Conservation (phyloP, 2,888 invertebrate genomes). For the Trilocha varians region DNA sequence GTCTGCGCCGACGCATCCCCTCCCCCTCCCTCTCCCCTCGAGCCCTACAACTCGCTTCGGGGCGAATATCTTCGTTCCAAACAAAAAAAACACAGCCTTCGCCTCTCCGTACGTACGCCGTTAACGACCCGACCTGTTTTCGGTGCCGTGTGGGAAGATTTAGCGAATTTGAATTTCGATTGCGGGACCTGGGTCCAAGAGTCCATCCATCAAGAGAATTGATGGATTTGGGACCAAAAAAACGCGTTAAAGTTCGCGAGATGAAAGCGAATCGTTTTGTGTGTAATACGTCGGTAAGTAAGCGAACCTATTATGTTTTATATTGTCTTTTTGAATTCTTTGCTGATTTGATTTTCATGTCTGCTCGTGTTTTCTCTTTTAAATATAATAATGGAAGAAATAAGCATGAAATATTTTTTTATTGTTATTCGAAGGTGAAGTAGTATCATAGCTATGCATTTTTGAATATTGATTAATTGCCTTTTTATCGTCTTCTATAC, state of each 20-base stretch:
- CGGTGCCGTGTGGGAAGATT: conserved; percentile 68
- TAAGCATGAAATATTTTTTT: too few species aligned
- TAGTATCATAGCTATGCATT: too few species aligned
- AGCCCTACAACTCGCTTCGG: conserved; percentile 26
- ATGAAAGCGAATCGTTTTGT: conserved; percentile 61
- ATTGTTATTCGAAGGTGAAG: too few species aligned
- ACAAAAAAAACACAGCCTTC: conserved; percentile 53
- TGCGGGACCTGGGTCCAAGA: conserved; percentile 46
- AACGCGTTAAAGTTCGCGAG: conserved; percentile 49
- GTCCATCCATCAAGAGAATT: conserved; percentile 70
- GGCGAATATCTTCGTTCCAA: conserved; percentile 64
- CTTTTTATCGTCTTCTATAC: too few species aligned
- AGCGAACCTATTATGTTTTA: conserved; percentile 47
- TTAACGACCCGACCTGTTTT: conserved; percentile 68
- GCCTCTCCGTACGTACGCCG: conserved; percentile 41
- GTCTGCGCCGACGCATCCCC: conserved; percentile 55
- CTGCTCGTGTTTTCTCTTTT: neutral
- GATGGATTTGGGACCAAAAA: conserved; percentile 70
- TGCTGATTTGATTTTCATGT: neutral
- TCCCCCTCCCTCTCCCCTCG: conserved; percentile 15
- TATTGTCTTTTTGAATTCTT: neutral
- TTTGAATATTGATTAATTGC: too few species aligned
- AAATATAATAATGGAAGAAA: too few species aligned
- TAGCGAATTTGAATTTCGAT: conserved; percentile 73
- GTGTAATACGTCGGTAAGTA: conserved; percentile 44